These are phyloP conservation scores for Entomyzon cyanotis DNA, from an alignment of 2,113 vertebrate species.

Conservation along the genomic window DNA sequence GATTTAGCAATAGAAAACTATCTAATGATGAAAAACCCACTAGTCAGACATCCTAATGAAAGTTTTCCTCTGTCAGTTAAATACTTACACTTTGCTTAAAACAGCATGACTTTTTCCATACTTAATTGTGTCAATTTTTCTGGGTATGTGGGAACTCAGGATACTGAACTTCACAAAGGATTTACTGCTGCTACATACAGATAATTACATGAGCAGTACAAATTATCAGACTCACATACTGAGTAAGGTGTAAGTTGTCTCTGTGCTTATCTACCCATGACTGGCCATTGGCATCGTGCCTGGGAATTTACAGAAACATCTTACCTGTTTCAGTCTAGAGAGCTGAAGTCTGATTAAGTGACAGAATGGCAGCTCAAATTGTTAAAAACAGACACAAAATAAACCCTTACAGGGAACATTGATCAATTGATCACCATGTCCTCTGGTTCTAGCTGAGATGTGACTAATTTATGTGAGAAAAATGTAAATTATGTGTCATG, in stretches of 20 bases:
- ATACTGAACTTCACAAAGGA: background rate
- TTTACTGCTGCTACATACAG: background rate
- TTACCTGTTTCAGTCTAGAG: background rate
- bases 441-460: background rate
- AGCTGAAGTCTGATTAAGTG: background rate
- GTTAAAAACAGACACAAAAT: background rate
- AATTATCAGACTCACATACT: background rate
- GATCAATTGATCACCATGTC: accelerated
- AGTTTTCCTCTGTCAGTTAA: background rate
- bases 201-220: background rate
- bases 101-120: background rate
- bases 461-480: background rate
- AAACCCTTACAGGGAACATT: background rate
- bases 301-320: background rate
- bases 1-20: background rate
- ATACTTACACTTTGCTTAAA: background rate
- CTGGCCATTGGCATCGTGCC: background rate
- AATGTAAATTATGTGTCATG: background rate
- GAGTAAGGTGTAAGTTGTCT: background rate
- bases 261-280: background rate
- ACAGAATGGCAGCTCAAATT: background rate
- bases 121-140: background rate
- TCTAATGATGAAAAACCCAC: background rate
- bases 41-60: background rate
- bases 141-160: background rate